These are phyloP conservation scores for Elephas maximus DNA, from an alignment of 2,113 vertebrate species.

Conservation along the genomic window DNA sequence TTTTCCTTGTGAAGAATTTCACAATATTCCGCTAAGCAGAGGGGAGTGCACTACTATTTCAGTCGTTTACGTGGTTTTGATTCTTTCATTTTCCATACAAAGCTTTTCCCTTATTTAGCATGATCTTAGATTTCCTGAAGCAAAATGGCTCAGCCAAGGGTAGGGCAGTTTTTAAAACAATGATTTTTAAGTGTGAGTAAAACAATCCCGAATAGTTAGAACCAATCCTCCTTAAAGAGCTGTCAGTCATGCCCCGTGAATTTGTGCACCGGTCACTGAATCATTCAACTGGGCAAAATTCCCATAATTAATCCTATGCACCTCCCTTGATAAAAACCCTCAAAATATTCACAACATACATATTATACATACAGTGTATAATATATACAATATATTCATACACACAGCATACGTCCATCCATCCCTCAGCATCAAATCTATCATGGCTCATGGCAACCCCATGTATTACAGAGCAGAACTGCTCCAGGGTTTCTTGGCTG, in stretches of 20 bases:
- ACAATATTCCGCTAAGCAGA: not conserved
- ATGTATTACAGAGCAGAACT: not conserved
- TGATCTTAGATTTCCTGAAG: not conserved
- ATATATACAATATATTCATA: not conserved
- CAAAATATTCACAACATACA: not conserved
- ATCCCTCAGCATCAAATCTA: not conserved
- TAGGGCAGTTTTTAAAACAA: not conserved
- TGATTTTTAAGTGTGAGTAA: not conserved
- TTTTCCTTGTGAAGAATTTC: not conserved
- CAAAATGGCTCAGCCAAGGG: not conserved
- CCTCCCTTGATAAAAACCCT: not conserved
- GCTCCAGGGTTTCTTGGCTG: no score
- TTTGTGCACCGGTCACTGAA: not conserved
- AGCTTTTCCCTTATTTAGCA: not conserved
- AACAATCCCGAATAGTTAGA: not conserved
- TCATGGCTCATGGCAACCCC: not conserved
- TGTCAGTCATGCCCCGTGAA: not conserved
- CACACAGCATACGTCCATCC: not conserved
- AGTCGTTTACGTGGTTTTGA: not conserved
- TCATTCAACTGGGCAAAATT: not conserved
- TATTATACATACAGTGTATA: no score
- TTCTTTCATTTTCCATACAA: not conserved
- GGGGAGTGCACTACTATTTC: not conserved
- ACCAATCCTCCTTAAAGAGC: not conserved
- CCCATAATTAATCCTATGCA: not conserved